Evolutionary conservation across 2,797 vertebrate species (phyloP).

Genomic region (Fistularia commersonii): DNA sequence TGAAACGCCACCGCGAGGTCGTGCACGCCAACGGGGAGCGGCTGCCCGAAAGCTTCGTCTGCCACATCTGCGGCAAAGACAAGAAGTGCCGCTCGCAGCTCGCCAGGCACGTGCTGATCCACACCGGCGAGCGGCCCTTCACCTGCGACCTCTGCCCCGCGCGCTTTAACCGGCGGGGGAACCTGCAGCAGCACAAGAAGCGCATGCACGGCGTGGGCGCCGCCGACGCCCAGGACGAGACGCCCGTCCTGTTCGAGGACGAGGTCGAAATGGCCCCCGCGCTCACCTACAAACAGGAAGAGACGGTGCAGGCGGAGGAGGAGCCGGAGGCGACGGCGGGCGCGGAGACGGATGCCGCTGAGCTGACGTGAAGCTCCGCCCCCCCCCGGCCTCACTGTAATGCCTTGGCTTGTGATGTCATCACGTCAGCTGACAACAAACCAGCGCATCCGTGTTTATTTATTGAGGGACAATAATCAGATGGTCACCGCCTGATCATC

Average conservation of each 20-base stretch:
- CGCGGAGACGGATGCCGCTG: neutral
- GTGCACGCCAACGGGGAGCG: conserved; percentile 53
- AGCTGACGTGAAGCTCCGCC: neutral
- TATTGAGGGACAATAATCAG: too few species aligned
- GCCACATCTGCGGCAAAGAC: conserved; percentile 60
- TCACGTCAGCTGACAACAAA: too few species aligned
- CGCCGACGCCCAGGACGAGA: neutral
- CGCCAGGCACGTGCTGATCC: conserved; percentile 55
- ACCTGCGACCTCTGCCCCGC: conserved; percentile 54
- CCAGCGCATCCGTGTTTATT: too few species aligned
- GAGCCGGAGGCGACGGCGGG: accelerated
- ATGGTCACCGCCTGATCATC: too few species aligned
- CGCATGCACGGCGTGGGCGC: conserved; percentile 51
- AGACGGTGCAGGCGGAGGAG: conserved; percentile 8
- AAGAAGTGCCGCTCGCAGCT: conserved; percentile 67
- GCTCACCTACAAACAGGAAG: conserved; percentile 46
- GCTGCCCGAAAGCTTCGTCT: conserved; percentile 40
- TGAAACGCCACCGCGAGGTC: conserved; percentile 51
- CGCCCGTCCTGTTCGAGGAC: conserved; percentile 45
- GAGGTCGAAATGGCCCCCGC: neutral
- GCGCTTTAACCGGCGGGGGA: conserved; percentile 55
- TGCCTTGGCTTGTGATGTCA: too few species aligned
- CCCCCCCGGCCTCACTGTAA: neutral
- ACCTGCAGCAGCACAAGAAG: conserved; percentile 60
- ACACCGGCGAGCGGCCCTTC: conserved; percentile 55